A percentile compares a stretch with the other conserved stretches of the same genome.
phyloP scores from a whole-genome alignment of 2,113 vertebrate genomes.

The Rhizomys pruinosus region DNA sequence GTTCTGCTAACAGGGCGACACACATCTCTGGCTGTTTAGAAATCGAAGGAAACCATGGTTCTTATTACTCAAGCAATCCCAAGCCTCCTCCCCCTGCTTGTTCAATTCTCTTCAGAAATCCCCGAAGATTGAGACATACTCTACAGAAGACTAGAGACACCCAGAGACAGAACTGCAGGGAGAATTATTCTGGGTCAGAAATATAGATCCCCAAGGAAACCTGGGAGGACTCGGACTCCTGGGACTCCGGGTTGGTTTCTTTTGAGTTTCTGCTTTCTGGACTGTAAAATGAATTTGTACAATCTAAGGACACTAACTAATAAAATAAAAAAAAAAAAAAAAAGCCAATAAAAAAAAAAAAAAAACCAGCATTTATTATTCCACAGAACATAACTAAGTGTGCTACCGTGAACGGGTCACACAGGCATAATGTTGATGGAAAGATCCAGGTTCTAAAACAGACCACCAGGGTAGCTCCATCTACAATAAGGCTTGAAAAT shows the following conservation, averaged over 20 bases:
- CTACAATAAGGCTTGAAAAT: neutral
- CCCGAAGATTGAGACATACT: neutral
- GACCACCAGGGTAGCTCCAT: neutral
- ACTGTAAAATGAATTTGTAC: neutral
- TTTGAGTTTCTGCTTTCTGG: neutral
- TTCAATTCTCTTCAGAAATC: neutral
- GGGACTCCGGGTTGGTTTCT: too few relatives aligned
- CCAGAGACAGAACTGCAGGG: neutral
- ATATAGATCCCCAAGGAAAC: neutral
- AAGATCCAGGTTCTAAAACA: neutral
- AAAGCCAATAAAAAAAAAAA: neutral
- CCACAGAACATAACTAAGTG: neutral
- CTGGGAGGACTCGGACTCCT: neutral
- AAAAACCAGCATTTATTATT: neutral
- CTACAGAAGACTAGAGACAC: neutral
- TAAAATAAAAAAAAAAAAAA: too few relatives aligned
- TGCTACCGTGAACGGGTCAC: too few relatives aligned
- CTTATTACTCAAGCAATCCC: slow-evolving; percentile 23
- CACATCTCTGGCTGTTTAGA: neutral
- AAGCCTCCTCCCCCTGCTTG: neutral
- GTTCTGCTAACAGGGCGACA: neutral
- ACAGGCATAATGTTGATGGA: neutral
- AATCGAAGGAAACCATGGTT: neutral
- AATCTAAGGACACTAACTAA: too few relatives aligned
- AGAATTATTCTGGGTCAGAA: neutral